These are phyloP conservation scores for Dryas iulia DNA, from an alignment of 1,140 invertebrate species.

Conservation along the genomic window DNA sequence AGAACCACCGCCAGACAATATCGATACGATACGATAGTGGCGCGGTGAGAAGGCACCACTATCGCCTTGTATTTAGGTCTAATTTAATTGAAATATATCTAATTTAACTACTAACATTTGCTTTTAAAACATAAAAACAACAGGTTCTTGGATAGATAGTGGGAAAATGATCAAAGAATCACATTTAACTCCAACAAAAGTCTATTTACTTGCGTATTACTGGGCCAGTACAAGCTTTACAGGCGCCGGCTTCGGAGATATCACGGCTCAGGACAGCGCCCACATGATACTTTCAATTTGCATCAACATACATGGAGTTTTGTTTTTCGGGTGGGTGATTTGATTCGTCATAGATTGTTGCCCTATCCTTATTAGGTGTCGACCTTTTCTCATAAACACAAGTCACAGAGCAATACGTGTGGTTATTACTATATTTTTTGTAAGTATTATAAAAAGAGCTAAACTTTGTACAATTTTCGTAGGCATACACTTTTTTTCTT, in stretches of 20 bases:
- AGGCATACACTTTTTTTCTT: too few species aligned
- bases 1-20: too few species aligned
- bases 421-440: too few species aligned
- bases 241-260: constrained; percentile 73
- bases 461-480: too few species aligned
- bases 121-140: too few species aligned
- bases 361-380: constrained; percentile 15
- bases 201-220: constrained; percentile 70
- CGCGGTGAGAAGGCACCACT: too few species aligned
- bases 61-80: too few species aligned
- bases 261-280: constrained; percentile 65
- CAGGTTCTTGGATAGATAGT: constrained; percentile 64
- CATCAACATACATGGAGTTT: constrained; percentile 66
- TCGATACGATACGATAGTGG: too few species aligned
- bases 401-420: not conserved
- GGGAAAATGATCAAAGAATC: constrained; percentile 48
- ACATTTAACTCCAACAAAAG: constrained; percentile 53
- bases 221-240: constrained; percentile 72
- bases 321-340: constrained; percentile 72
- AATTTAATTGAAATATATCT: too few species aligned
- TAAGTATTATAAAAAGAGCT: too few species aligned
- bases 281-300: constrained; percentile 69
- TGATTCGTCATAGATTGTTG: constrained; percentile 25
- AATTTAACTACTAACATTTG: too few species aligned
- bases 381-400: not conserved